Percentiles rank a stretch among this genome's conserved stretches.
These are phyloP conservation scores for Orgyia antiqua DNA, from an alignment of 2,888 invertebrate genomes.

Conservation along the genomic window DNA sequence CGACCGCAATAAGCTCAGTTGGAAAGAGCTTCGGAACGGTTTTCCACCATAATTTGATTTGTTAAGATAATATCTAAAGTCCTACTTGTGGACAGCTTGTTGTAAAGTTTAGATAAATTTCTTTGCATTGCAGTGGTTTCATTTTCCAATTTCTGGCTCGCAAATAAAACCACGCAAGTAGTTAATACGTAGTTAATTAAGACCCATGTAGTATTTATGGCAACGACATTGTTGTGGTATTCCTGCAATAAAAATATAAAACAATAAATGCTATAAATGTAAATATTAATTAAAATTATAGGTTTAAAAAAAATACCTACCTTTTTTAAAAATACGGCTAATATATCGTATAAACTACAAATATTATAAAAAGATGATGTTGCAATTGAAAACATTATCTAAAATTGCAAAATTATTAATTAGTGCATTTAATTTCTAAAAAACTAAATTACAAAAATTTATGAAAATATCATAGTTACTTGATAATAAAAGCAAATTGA, in stretches of 20 bases:
- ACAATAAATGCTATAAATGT: too few relatives aligned
- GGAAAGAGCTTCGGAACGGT: too few relatives aligned
- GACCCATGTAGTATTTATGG: neutral
- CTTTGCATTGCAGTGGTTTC: constrained; percentile 4
- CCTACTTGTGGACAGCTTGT: neutral
- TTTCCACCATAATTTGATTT: too few relatives aligned
- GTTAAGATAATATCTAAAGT: too few relatives aligned
- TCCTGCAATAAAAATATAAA: constrained; percentile 1
- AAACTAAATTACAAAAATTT: too few relatives aligned
- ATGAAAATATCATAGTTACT: too few relatives aligned
- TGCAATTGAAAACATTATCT: neutral
- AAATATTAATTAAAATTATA: too few relatives aligned
- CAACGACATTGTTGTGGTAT: neutral
- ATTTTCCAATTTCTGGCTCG: constrained; percentile 11
- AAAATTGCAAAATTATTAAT: neutral
- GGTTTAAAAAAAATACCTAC: neutral
- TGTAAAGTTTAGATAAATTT: constrained; percentile 5
- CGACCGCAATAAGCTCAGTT: too few relatives aligned
- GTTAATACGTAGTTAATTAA: neutral
- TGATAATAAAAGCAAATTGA: too few relatives aligned
- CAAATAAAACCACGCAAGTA: constrained; percentile 1
- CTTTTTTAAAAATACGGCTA: neutral
- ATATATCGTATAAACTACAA: neutral
- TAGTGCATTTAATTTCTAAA: too few relatives aligned
- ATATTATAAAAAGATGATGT: neutral